phyloP scores from a whole-genome alignment of 2,113 vertebrate species.

The Neodon shergylaensis region DNA sequence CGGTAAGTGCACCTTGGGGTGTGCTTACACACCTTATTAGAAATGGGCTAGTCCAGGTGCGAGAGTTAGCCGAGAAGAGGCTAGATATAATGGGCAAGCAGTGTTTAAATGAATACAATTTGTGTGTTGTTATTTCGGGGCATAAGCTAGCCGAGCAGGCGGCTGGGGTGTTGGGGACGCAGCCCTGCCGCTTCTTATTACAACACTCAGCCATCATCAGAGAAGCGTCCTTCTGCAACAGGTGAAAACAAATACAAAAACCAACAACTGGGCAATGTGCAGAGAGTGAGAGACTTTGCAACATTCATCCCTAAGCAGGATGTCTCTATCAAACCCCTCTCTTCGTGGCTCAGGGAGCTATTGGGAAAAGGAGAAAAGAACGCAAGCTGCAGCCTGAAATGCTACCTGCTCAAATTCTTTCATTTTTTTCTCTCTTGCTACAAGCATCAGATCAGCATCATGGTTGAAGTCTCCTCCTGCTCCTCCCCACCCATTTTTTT shows the following conservation, averaged over 20 bases:
- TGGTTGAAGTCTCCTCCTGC: neutral
- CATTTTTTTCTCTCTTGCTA: neutral
- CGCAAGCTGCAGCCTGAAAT: neutral
- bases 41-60: too few relatives aligned
- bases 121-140: too few relatives aligned
- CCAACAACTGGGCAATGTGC: too few relatives aligned
- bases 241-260: neutral
- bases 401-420: neutral
- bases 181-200: too few relatives aligned
- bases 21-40: too few relatives aligned
- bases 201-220: too few relatives aligned
- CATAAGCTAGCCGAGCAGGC: too few relatives aligned
- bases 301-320: neutral
- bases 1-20: too few relatives aligned
- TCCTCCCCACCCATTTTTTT: neutral
- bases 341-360: neutral
- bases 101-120: too few relatives aligned
- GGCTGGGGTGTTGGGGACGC: too few relatives aligned
- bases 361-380: neutral
- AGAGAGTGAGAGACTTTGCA: neutral
- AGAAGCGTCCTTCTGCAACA: neutral
- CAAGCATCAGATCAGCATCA: neutral
- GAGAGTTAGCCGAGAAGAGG: too few relatives aligned
- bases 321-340: neutral
- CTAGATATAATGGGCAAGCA: too few relatives aligned